Conservation (phyloP, 1,140 invertebrate genomes). For the Drosophila arawakana region DNA sequence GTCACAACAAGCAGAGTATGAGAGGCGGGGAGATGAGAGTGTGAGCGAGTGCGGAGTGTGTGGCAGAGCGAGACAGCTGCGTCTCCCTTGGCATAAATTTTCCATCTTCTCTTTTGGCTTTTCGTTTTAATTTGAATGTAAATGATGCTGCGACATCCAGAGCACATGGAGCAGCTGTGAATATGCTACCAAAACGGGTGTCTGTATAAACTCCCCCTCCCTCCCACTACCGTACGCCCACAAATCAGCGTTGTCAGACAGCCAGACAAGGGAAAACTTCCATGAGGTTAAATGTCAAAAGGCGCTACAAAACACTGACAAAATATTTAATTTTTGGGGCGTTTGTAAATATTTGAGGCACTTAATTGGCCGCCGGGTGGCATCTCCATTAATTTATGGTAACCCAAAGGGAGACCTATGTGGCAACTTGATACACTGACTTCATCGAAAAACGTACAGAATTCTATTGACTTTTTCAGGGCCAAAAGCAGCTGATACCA, state of each 20-base stretch:
- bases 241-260: conserved; percentile 49
- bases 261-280: conserved; percentile 28
- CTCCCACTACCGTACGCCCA: conserved; percentile 12
- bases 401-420: not conserved
- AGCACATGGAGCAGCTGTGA: conserved; percentile 46
- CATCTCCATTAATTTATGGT: conserved; percentile 70
- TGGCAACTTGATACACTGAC: conserved; percentile 4
- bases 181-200: conserved; percentile 24
- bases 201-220: conserved; percentile 38
- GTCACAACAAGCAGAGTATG: conserved; percentile 70
- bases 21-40: conserved; percentile 3
- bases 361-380: conserved; percentile 69
- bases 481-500: not conserved
- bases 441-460: not conserved
- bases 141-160: conserved; percentile 71
- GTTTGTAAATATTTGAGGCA: conserved; percentile 80
- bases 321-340: conserved; percentile 79
- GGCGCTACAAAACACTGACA: conserved; percentile 79
- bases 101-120: conserved; percentile 59
- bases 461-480: not conserved
- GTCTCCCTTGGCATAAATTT: conserved; percentile 76
- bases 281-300: conserved; percentile 74
- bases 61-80: not conserved
- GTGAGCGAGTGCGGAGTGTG: not conserved
- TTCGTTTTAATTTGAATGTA: conserved; percentile 82